Evolutionary conservation across 2,797 vertebrate species (phyloP), one percentile per base, ranked within the genome.

Genomic region (Phataginus tricuspis): DNA sequence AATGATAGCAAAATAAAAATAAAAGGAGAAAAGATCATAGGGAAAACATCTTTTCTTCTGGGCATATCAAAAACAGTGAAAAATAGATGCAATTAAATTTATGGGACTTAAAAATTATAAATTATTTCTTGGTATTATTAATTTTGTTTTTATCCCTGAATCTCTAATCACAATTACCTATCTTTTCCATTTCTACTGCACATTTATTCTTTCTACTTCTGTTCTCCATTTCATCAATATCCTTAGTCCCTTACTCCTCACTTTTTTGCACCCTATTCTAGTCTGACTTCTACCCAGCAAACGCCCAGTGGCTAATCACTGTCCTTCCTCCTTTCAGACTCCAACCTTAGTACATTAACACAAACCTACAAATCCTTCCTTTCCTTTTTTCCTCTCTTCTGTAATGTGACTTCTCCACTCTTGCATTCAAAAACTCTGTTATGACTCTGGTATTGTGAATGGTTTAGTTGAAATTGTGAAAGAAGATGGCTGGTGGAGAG

Each of bases 41-140:
- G 37, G 5, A 78, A 8, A 77, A 19, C 4, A 23, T n/a, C 34
- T 42, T 14, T 71, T 45, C 23, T 95, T 68, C 42, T 29, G 2
- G 2, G 13, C 3, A 83, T 42, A 37, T 1, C 7, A 69, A 96
- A 51, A 25, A n/a, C 5, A 59, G 14, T 64, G 6, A 78, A 85
- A 91, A 45, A 19, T 15, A 84, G 0, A 55, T 71, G 16, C 3
- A 86, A 42, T 55, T 86, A 66, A 85, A 63, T 94, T 77, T 77
- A 64, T 77, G 39, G 37, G 2, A 68, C 9, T 89, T 80, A n/a
- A n/a, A 21, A 79, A 78, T 74, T 63, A 66, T 88, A 77, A 68
- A 55, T 66, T 80, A 80, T 85, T 72, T 71, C 55, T 39, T 80
- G 14, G 4, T 82, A 7, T n/a, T 96, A 37, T 42, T 74, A 53